Evolutionary conservation across 1,140 invertebrate species (phyloP).

Genomic region (Diploscapter pachys): DNA sequence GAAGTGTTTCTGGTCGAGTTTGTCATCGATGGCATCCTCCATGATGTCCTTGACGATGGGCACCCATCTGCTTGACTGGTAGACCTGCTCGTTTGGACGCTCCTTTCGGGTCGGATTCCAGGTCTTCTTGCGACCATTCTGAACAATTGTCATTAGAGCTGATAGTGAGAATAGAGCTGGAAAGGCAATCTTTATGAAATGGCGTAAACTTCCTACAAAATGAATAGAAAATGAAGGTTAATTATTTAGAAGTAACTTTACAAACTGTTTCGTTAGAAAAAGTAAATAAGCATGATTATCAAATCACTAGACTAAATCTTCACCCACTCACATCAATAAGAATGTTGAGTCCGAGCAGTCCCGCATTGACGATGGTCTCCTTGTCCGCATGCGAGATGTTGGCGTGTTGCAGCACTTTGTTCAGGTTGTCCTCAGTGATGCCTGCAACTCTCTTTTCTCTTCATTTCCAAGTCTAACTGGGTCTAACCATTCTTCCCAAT

Average conservation of each 20-base stretch:
- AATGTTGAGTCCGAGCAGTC: conserved; percentile 87
- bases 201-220: no score
- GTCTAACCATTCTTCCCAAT: conserved; percentile 83
- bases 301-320: no score
- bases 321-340: conserved; percentile 78
- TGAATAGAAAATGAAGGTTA: no score
- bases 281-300: no score
- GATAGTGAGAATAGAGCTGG: no score
- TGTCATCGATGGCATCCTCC: conserved; percentile 94
- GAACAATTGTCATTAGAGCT: conserved; percentile 13
- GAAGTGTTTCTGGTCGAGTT: conserved; percentile 90
- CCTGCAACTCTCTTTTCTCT: conserved; percentile 60
- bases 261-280: no score
- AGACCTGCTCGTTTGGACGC: conserved; percentile 82
- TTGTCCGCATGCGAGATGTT: conserved; percentile 80
- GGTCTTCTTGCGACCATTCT: conserved; percentile 56
- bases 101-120: conserved; percentile 75
- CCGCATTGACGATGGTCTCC: conserved; percentile 89
- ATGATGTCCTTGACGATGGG: conserved; percentile 95
- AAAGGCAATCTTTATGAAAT: no score
- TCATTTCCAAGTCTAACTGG: no score
- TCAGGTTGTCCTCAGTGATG: conserved; percentile 95
- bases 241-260: no score
- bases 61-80: conserved; percentile 99
- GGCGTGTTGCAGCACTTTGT: conserved; percentile 91